These are phyloP conservation scores for Glyphotaelius pellucidus DNA, from an alignment of 2,888 invertebrate species.

Conservation along the genomic window DNA sequence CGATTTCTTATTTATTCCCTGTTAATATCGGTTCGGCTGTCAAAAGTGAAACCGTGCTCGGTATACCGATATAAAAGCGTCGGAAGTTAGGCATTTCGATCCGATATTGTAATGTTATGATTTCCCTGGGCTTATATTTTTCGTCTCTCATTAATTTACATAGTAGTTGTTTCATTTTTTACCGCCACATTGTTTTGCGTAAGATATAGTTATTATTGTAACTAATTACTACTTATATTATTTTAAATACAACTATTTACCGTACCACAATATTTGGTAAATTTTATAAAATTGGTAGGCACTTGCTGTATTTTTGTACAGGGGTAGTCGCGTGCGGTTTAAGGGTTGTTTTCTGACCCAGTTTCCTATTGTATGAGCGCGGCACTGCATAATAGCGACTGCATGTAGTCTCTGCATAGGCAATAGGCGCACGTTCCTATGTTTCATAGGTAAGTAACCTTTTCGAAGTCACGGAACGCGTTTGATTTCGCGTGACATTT, in stretches of 20 bases:
- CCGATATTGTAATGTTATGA: too few relatives aligned
- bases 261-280: not conserved
- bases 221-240: not conserved
- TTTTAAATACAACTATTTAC: not conserved
- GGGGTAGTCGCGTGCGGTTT: constrained; percentile 4
- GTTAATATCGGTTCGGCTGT: too few relatives aligned
- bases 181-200: not conserved
- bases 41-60: too few relatives aligned
- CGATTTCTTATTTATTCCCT: too few relatives aligned
- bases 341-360: constrained; percentile 12
- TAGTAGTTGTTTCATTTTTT: not conserved
- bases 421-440: not conserved
- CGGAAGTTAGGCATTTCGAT: too few relatives aligned
- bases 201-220: not conserved
- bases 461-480: not conserved
- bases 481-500: not conserved
- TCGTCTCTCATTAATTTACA: too few relatives aligned
- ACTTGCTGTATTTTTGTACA: not conserved
- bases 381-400: not conserved
- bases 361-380: constrained; percentile 2
- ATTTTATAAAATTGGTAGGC: not conserved
- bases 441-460: not conserved
- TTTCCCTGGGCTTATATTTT: too few relatives aligned
- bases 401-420: not conserved
- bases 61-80: too few relatives aligned